Evolutionary conservation across 2,113 vertebrate species (phyloP).

Genomic region (Lampris incognitus): DNA sequence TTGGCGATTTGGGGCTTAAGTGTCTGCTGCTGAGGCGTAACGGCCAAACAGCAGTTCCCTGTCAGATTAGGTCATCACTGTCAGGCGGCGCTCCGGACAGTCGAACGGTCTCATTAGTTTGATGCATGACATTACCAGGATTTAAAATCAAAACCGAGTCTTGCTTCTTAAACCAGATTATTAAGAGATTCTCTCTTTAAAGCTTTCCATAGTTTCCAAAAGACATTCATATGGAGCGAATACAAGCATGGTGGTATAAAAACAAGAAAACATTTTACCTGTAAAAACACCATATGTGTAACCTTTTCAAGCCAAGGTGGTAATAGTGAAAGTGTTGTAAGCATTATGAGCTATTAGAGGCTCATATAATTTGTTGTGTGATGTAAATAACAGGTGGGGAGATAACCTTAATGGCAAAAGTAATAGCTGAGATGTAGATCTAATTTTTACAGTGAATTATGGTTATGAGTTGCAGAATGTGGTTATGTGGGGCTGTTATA

Average conservation of each 20-base stretch:
- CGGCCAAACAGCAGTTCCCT: slow-evolving; percentile 60
- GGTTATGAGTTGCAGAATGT: slow-evolving; percentile 6
- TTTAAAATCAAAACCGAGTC: slow-evolving; percentile 34
- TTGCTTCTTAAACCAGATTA: neutral
- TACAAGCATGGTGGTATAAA: slow-evolving; percentile 21
- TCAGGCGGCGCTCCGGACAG: slow-evolving; percentile 46
- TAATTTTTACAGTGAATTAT: slow-evolving; percentile 2
- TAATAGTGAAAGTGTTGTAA: neutral
- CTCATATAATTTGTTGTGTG: neutral
- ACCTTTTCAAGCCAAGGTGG: neutral
- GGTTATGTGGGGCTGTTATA: neutral
- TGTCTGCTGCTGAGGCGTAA: slow-evolving; percentile 66
- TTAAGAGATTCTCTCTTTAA: slow-evolving; percentile 6
- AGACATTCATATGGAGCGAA: slow-evolving; percentile 1
- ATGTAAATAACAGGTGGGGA: neutral
- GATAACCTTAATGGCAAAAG: slow-evolving; percentile 9
- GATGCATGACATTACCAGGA: slow-evolving; percentile 51
- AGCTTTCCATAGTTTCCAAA: slow-evolving; percentile 1
- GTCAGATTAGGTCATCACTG: slow-evolving; percentile 67
- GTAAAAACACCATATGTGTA: neutral
- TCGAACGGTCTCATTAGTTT: slow-evolving; percentile 66
- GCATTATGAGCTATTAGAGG: neutral
- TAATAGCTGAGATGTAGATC: neutral
- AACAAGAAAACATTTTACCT: slow-evolving; percentile 26
- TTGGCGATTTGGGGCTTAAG: slow-evolving; percentile 64